Evolutionary conservation across 1,140 invertebrate species (phyloP).

Genomic region (Carcinoscorpius rotundicauda): DNA sequence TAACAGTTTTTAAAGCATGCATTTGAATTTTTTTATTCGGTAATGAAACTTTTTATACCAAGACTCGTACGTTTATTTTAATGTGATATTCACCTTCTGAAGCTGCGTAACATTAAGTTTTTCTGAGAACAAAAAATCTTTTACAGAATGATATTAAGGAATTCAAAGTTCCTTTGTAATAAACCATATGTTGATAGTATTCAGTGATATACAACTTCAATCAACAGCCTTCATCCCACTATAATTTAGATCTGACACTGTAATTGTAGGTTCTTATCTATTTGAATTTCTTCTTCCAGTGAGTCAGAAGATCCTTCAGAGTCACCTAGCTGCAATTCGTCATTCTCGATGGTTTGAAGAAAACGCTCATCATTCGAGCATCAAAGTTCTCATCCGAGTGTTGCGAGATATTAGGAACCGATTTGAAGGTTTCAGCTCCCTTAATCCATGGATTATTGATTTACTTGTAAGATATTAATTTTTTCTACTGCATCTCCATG

Average conservation of each 20-base stretch:
- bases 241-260: too few species aligned
- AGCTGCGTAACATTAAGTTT: too few species aligned
- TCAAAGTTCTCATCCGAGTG: conserved; percentile 87
- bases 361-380: conserved; percentile 88
- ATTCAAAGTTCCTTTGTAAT: too few species aligned
- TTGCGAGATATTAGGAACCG: conserved; percentile 76
- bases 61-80: neutral
- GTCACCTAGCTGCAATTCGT: conserved; percentile 81
- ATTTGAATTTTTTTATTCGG: neutral
- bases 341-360: conserved; percentile 97
- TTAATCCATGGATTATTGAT: conserved; percentile 95
- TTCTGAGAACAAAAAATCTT: too few species aligned
- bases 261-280: too few species aligned
- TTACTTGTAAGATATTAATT: conserved; percentile 46
- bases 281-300: conserved; percentile 35
- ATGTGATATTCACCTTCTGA: too few species aligned
- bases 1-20: neutral
- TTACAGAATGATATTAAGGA: too few species aligned
- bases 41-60: neutral
- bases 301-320: conserved; percentile 69
- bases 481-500: too few species aligned
- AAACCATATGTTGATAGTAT: too few species aligned
- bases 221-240: too few species aligned
- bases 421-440: conserved; percentile 75
- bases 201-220: too few species aligned